These are phyloP conservation scores for Steinernema scapterisci DNA, from an alignment of 2,888 invertebrate species.

Conservation along the genomic window DNA sequence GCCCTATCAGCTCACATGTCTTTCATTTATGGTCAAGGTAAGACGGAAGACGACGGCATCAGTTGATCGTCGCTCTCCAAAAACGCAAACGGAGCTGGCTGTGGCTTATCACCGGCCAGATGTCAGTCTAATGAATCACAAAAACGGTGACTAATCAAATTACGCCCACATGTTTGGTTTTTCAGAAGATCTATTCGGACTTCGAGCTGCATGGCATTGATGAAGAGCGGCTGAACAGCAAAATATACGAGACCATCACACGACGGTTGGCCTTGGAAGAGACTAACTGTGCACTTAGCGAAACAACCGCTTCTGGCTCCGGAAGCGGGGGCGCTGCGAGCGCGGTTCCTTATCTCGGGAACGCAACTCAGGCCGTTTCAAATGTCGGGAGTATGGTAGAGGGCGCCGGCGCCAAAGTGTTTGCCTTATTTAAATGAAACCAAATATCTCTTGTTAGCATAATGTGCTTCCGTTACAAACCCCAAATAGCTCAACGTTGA, in stretches of 20 bases:
- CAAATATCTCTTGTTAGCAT: neutral
- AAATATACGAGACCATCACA: slow-evolving; percentile 80
- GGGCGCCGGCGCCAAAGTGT: slow-evolving; percentile 65
- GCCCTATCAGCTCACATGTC: slow-evolving; percentile 94
- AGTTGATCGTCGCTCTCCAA: no score
- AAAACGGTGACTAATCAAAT: neutral
- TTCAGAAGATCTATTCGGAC: slow-evolving; percentile 95
- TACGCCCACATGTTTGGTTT: slow-evolving; percentile 34
- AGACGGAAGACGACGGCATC: slow-evolving; percentile 39
- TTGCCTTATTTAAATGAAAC: slow-evolving; percentile 64
- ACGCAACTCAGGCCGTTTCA: slow-evolving; percentile 64
- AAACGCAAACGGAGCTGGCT: neutral
- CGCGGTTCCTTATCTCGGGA: slow-evolving; percentile 44
- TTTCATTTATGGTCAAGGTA: slow-evolving; percentile 92
- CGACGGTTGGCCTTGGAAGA: slow-evolving; percentile 95
- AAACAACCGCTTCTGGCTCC: slow-evolving; percentile 33
- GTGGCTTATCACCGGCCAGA: neutral
- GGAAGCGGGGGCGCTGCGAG: slow-evolving; percentile 23
- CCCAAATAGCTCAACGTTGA: slow-evolving; percentile 26
- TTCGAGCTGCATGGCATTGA: slow-evolving; percentile 98
- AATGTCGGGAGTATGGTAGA: slow-evolving; percentile 65
- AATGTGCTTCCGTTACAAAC: neutral
- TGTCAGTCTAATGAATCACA: slow-evolving; percentile 14
- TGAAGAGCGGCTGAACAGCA: slow-evolving; percentile 93
- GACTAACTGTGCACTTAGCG: slow-evolving; percentile 64